Percentiles rank a stretch among this genome's conserved stretches.
phyloP scores from a whole-genome alignment of 92 coral and sea anemone genomes.

The Galaxea fascicularis region DNA sequence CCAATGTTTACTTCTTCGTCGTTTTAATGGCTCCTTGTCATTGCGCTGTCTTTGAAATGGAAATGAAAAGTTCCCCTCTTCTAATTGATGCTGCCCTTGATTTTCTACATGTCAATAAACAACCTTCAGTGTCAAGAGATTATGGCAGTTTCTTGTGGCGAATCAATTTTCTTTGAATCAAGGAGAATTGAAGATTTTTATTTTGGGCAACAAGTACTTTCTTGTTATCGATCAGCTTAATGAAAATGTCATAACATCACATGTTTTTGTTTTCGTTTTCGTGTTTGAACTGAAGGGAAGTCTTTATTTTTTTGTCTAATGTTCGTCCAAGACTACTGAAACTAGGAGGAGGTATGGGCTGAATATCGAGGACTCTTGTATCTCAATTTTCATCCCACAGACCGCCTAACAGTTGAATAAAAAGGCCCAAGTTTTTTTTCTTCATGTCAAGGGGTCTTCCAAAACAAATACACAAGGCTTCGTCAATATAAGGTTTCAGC shows the following conservation, averaged over 20 bases:
- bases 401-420: no score
- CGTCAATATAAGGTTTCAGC: no score
- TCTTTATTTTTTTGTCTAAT: no score
- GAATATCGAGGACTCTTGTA: no score
- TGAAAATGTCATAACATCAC: not conserved
- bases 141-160: not conserved
- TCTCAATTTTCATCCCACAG: no score
- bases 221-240: not conserved
- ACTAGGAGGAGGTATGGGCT: no score
- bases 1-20: not conserved
- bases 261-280: no score
- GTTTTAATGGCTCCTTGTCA: not conserved
- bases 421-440: no score
- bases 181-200: not conserved
- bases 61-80: not conserved
- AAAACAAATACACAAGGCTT: no score
- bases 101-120: not conserved
- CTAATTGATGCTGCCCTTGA: not conserved
- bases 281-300: no score
- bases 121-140: not conserved
- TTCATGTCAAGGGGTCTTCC: no score
- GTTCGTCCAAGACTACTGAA: no score
- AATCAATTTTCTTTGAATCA: not conserved
- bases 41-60: not conserved
- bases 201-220: not conserved